These are phyloP conservation scores for Gnatocerus cornutus DNA, from an alignment of 2,888 invertebrate species.

Conservation along the genomic window DNA sequence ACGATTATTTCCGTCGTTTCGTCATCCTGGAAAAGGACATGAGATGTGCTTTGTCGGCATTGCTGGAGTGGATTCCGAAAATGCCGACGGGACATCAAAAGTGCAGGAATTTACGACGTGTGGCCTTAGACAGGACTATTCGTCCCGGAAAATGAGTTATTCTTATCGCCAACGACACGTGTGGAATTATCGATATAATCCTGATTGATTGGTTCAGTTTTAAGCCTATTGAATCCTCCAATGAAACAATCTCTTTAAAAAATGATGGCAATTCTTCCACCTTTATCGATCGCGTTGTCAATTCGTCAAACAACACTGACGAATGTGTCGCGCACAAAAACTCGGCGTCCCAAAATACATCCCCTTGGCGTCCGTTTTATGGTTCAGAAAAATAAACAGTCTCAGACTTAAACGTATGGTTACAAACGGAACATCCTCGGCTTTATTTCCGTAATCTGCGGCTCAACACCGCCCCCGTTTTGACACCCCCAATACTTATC, in stretches of 20 bases:
- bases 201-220: not conserved
- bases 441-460: slow-evolving; percentile 23
- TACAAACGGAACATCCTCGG: slow-evolving; percentile 15
- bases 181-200: slow-evolving; percentile 6
- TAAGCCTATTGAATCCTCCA: not conserved
- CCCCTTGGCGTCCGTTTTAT: not conserved
- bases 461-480: slow-evolving; percentile 12
- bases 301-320: not conserved
- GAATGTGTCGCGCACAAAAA: not conserved
- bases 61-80: slow-evolving; percentile 10
- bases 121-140: slow-evolving; percentile 13
- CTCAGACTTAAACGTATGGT: slow-evolving; percentile 1
- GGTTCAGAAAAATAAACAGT: slow-evolving; percentile 16
- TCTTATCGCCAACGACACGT: not conserved
- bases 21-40: slow-evolving; percentile 28
- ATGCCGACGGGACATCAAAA: slow-evolving; percentile 23
- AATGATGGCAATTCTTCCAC: not conserved
- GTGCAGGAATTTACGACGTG: slow-evolving; percentile 17
- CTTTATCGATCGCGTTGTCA: slow-evolving; percentile 2
- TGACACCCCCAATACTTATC: slow-evolving; percentile 26
- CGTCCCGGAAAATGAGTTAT: not conserved
- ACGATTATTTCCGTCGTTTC: slow-evolving; percentile 39
- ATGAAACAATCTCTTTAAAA: slow-evolving; percentile 6
- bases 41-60: slow-evolving; percentile 30
- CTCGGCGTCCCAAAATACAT: slow-evolving; percentile 3